Percentiles rank a stretch among this genome's conserved stretches.
phyloP scores from a whole-genome alignment of 1,140 invertebrate genomes.

The Helicorthomorpha holstii region DNA sequence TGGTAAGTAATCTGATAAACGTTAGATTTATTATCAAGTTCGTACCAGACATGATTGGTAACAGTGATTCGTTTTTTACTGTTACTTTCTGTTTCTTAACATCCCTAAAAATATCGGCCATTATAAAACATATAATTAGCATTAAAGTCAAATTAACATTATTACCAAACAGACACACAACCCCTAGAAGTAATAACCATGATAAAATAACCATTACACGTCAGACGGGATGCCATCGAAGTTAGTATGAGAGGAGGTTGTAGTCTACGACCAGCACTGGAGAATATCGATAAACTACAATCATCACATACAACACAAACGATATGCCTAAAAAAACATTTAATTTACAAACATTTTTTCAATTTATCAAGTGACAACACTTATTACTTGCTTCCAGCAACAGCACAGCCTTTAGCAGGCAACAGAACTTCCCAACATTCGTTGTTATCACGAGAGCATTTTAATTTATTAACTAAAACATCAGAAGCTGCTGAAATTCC shows the following conservation, averaged over 20 bases:
- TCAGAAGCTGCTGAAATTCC: constrained; percentile 13
- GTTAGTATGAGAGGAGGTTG: constrained; percentile 43
- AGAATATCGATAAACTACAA: constrained; percentile 31
- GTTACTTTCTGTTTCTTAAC: constrained; percentile 14
- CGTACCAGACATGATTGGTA: constrained; percentile 17
- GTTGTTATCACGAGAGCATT: constrained; percentile 15
- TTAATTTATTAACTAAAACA: constrained; percentile 18
- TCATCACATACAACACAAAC: constrained; percentile 45
- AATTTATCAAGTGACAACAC: constrained; percentile 2
- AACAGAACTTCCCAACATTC: constrained; percentile 21
- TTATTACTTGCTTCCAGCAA: constrained; percentile 20
- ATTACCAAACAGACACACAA: constrained; percentile 23
- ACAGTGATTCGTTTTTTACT: constrained; percentile 23
- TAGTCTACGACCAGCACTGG: constrained; percentile 27
- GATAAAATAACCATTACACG: constrained; percentile 20
- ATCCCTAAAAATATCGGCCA: constrained; percentile 17
- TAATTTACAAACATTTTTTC: constrained; percentile 4
- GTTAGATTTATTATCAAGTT: neutral
- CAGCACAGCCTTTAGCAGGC: constrained; percentile 15
- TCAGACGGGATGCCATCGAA: constrained; percentile 23
- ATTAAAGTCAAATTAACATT: neutral
- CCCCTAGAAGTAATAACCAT: constrained; percentile 25
- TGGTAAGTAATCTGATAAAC: neutral
- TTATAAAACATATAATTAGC: constrained; percentile 4
- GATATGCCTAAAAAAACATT: constrained; percentile 22